Percentiles rank a stretch among this genome's conserved stretches.
Conservation (phyloP, 2,113 vertebrate species). For the Oryzias curvinotus region DNA sequence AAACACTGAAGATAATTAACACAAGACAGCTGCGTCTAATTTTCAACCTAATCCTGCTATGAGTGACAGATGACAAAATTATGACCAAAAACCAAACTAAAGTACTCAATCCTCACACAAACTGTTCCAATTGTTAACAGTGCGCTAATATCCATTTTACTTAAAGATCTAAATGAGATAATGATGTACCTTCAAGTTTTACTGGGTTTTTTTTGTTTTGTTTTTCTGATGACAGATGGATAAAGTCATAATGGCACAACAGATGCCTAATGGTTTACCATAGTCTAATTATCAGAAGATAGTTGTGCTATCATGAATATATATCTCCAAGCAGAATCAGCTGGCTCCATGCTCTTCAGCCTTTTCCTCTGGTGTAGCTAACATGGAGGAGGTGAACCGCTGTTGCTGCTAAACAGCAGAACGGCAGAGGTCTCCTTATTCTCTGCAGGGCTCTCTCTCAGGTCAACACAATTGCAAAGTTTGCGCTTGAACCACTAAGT, state of each 20-base stretch:
- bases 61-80: too few species aligned
- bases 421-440: constrained; percentile 63
- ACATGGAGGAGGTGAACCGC: constrained; percentile 62
- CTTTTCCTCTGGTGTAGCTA: constrained; percentile 50
- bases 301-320: constrained; percentile 20
- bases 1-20: too few species aligned
- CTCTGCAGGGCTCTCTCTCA: constrained; percentile 54
- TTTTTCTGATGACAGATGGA: constrained; percentile 18
- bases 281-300: constrained; percentile 17
- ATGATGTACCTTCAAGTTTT: constrained; percentile 39
- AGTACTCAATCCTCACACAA: constrained; percentile 19
- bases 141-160: constrained; percentile 44
- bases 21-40: too few species aligned
- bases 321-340: constrained; percentile 14
- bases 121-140: constrained; percentile 61
- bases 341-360: constrained; percentile 42
- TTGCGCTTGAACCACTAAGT: constrained; percentile 70
- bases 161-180: constrained; percentile 43
- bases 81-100: too few species aligned
- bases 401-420: constrained; percentile 65
- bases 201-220: constrained; percentile 38
- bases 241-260: constrained; percentile 30
- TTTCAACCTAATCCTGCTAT: too few species aligned
- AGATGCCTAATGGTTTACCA: constrained; percentile 33
- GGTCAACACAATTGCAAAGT: constrained; percentile 72